Conservation (phyloP, 2,113 vertebrate species). For the Brachypodius melanocephalos region DNA sequence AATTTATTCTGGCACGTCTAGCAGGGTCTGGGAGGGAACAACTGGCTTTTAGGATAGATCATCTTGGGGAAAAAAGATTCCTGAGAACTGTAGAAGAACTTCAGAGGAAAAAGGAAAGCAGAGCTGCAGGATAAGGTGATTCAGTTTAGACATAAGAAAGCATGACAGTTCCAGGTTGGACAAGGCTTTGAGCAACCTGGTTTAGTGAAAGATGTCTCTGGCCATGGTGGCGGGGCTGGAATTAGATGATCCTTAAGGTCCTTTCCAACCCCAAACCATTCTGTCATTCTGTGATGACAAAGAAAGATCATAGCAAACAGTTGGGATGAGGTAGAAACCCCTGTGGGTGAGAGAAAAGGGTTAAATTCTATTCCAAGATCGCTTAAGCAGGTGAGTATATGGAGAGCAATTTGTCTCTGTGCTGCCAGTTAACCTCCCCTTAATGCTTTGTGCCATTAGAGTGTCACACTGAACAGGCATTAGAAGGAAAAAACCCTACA, state of each 20-base stretch:
- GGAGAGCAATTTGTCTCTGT: slow-evolving; percentile 5
- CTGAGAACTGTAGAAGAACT: neutral
- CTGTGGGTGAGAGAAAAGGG: neutral
- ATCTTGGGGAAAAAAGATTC: neutral
- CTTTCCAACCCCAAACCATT: neutral
- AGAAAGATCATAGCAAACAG: neutral
- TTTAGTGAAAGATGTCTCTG: neutral
- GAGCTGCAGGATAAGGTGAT: neutral
- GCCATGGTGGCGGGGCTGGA: neutral
- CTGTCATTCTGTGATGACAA: neutral
- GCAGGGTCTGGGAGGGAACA: neutral
- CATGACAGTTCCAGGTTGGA: neutral
- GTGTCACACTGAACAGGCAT: slow-evolving; percentile 65
- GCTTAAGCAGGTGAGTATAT: neutral
- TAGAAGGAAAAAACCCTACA: slow-evolving; percentile 64
- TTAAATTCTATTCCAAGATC: neutral
- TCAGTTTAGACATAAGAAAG: neutral
- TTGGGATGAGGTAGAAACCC: neutral
- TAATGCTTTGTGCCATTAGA: slow-evolving; percentile 63
- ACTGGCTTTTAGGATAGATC: neutral
- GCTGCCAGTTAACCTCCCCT: slow-evolving; percentile 43
- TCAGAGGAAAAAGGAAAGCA: neutral
- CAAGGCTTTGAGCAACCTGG: neutral
- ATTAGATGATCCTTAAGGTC: neutral
- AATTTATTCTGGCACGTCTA: neutral